A percentile compares a stretch with the other conserved stretches of the same genome.
phyloP scores from a whole-genome alignment of 2,113 vertebrate species.

The Chaetura pelagica region DNA sequence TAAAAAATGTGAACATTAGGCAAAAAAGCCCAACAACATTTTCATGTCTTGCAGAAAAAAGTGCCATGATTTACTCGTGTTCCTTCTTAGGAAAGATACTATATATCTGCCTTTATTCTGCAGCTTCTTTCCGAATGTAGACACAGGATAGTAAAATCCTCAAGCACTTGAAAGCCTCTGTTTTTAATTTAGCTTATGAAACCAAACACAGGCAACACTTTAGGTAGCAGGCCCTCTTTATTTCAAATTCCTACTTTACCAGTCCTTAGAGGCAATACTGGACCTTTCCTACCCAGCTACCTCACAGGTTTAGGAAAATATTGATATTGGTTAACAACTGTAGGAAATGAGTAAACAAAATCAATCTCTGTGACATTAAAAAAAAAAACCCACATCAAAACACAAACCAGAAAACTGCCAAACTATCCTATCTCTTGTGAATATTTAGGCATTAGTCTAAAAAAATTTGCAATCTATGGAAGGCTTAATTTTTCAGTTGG shows the following conservation, averaged over 20 bases:
- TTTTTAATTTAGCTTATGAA: background rate
- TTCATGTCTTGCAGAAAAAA: background rate
- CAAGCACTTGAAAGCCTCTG: background rate
- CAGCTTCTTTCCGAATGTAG: background rate
- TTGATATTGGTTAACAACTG: background rate
- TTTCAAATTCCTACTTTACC: background rate
- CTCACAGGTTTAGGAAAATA: background rate
- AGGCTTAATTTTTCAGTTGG: background rate
- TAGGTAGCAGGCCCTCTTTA: background rate
- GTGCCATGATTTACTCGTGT: background rate
- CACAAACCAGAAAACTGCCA: background rate
- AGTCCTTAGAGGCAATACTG: background rate
- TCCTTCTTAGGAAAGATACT: background rate
- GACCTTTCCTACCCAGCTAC: background rate
- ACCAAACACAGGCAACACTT: background rate
- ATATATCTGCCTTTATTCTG: background rate
- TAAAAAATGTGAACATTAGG: background rate
- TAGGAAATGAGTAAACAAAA: background rate
- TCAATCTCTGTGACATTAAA: background rate
- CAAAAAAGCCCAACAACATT: background rate
- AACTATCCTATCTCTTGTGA: background rate
- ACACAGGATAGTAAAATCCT: background rate
- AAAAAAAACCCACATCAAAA: background rate
- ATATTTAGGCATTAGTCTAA: background rate
- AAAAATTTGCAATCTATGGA: background rate